Percentiles rank a stretch among this genome's conserved stretches.
Conservation (phyloP, 2,888 invertebrate species). For the Urechis unicinctus region DNA sequence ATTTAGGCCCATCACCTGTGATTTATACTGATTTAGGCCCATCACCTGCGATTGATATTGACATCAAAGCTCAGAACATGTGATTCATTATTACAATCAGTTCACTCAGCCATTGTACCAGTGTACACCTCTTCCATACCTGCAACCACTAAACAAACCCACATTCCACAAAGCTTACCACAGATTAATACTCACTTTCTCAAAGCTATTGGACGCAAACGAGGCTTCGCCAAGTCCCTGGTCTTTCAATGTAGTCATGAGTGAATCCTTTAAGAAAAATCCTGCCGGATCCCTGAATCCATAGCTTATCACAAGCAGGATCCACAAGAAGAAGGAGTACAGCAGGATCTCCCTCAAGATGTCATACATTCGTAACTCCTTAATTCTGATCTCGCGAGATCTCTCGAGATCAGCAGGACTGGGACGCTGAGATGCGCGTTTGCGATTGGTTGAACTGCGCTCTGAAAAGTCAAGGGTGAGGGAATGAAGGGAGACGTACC, state of each 20-base stretch:
- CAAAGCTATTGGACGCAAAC: background rate
- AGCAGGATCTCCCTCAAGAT: constrained; percentile 51
- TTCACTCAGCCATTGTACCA: background rate
- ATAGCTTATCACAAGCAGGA: constrained; percentile 52
- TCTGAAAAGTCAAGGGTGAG: background rate
- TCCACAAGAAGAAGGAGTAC: constrained; percentile 52
- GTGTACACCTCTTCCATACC: too few relatives aligned
- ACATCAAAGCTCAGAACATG: too few relatives aligned
- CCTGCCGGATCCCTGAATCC: constrained; percentile 47
- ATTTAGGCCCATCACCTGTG: too few relatives aligned
- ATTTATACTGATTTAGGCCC: too few relatives aligned
- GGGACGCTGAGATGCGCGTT: constrained; percentile 44
- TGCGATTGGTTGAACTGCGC: constrained; percentile 11
- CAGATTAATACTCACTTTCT: too few relatives aligned
- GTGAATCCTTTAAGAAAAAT: constrained; percentile 42
- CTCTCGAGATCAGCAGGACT: constrained; percentile 42
- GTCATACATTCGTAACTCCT: constrained; percentile 53
- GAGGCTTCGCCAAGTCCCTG: background rate
- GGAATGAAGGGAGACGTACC: background rate
- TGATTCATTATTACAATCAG: too few relatives aligned
- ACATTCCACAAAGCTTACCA: too few relatives aligned
- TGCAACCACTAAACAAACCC: too few relatives aligned
- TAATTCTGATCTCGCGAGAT: constrained; percentile 44
- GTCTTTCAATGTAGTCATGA: constrained; percentile 29
- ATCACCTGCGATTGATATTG: too few relatives aligned